Evolutionary conservation across 2,797 vertebrate genomes (phyloP).

Genomic region (Ptychadena robeensis): DNA sequence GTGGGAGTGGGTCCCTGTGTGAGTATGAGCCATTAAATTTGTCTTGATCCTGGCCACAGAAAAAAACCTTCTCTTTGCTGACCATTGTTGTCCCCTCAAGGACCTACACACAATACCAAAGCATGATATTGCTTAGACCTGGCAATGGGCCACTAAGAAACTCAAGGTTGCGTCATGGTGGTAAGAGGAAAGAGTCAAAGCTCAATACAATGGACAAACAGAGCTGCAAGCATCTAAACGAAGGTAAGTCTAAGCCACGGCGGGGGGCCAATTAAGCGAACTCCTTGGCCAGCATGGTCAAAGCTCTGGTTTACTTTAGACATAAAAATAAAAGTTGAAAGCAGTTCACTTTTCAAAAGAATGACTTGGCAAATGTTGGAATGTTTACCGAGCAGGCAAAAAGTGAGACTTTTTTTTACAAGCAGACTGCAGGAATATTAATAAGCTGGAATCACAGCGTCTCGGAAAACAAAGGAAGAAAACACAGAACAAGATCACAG

Average conservation of each 20-base stretch:
- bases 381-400: constrained; percentile 32
- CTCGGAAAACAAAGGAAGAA: constrained; percentile 47
- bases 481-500: constrained; percentile 52
- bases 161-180: too few relatives aligned
- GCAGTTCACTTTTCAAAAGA: constrained; percentile 24
- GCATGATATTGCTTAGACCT: neutral
- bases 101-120: too few relatives aligned
- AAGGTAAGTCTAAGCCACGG: neutral
- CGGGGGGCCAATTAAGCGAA: too few relatives aligned
- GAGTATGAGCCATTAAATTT: too few relatives aligned
- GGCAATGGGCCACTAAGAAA: neutral
- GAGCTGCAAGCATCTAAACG: neutral
- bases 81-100: too few relatives aligned
- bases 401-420: constrained; percentile 31
- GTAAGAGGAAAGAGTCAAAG: neutral
- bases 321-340: neutral
- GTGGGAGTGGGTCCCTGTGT: too few relatives aligned
- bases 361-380: constrained; percentile 6
- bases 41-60: too few relatives aligned
- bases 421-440: constrained; percentile 54
- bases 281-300: neutral
- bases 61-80: too few relatives aligned
- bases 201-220: too few relatives aligned
- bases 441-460: constrained; percentile 33
- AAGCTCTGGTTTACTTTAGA: neutral